Evolutionary conservation across 2,888 invertebrate species (phyloP), one percentile per base, ranked within the genome.

Genomic region (Malacosoma neustria): DNA sequence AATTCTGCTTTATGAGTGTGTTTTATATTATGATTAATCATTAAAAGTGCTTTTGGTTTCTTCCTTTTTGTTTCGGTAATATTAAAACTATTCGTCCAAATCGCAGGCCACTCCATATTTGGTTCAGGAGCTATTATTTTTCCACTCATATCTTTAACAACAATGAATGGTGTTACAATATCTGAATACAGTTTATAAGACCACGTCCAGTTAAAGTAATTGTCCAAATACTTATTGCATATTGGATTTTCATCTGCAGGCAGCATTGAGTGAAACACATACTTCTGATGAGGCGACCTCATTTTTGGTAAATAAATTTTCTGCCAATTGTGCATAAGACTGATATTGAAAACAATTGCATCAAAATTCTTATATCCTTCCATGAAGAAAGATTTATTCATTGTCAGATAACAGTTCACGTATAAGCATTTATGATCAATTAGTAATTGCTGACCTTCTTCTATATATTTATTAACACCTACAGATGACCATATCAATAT

Each of bases 181-280:
- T 86, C 80, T 0, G 84, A 79, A 44, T 63, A 56, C 1, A 76
- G 47, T 55, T 73, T 82, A 34, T 82, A 86, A 1, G 72, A 65
- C 81, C 84, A 85, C 1, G 85, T 85, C 74, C 77, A 82, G 40
- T 86, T 85, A 39, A 85, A 84, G 38, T 58, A 82, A 13, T 61
- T 48, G 30, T 85, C 71, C 1, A 64, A 53, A 5, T 45, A 45
- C 0, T 54, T 3, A 15, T 65, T 57, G 43, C 84, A 85, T 13
- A 77, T 48, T 0, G 79, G 75, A 29, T 50, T 38, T 2, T 57
- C 45, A 3, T 62, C 54, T 1, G 81, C 51, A 0, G 82, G 54
- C 30, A 56, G 43, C 48, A 61, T 67, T 6, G 72, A 68, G 30
- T 66, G 62, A 39, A 82, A 80, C 3, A 86, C 49, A 40, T 72